Percentiles rank a stretch among this genome's conserved stretches.
phyloP scores from a whole-genome alignment of 2,797 vertebrate species.

The Zalophus californianus region DNA sequence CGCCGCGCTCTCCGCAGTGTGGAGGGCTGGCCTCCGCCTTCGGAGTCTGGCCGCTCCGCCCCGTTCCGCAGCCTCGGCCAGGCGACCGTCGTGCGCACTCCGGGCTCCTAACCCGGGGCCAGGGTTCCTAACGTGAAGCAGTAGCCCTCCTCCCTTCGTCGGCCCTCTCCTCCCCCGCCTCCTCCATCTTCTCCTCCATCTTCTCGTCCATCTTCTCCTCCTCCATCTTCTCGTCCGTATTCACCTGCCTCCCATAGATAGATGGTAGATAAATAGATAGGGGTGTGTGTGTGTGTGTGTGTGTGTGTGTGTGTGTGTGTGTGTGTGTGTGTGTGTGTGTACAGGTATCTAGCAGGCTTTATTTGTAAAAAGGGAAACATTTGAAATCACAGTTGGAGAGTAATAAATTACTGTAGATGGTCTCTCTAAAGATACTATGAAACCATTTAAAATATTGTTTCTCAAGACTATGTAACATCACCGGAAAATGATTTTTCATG shows the following conservation, averaged over 20 bases:
- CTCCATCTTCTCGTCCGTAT: background rate
- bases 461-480: background rate
- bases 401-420: conserved; percentile 1
- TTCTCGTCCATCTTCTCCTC: background rate
- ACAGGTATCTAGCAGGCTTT: background rate
- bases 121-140: background rate
- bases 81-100: background rate
- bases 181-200: background rate
- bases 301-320: too few relatives aligned
- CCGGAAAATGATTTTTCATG: background rate
- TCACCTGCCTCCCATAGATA: background rate
- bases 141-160: background rate
- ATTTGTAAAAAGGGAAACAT: background rate
- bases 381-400: background rate
- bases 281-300: too few relatives aligned
- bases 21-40: background rate
- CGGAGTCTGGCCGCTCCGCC: background rate
- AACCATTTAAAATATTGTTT: conserved; percentile 24
- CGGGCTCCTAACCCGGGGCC: background rate
- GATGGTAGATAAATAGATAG: background rate
- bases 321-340: too few relatives aligned
- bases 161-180: background rate
- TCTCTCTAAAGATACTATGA: conserved; percentile 8
- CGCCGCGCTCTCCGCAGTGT: background rate
- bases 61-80: background rate